Conservation (phyloP, 2,797 vertebrate genomes). For the Xiphophorus birchmanni region DNA sequence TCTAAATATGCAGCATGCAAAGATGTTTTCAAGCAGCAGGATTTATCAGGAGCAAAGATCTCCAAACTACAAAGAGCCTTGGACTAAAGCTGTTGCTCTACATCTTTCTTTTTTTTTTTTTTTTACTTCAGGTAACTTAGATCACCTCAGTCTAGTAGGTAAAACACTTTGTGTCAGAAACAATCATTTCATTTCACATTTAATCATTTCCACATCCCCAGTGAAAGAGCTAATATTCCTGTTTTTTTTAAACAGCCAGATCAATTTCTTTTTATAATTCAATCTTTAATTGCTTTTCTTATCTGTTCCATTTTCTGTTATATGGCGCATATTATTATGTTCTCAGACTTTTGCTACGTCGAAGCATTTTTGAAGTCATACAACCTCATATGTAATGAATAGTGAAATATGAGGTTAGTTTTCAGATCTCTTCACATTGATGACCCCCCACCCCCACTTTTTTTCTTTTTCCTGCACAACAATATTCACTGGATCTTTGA, state of each 20-base stretch:
- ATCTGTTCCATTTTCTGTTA: slow-evolving; percentile 20
- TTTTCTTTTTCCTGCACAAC: slow-evolving; percentile 56
- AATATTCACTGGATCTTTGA: slow-evolving; percentile 69
- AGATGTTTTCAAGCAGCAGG: slow-evolving; percentile 37
- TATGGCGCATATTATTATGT: slow-evolving; percentile 17
- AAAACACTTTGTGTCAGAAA: slow-evolving; percentile 23
- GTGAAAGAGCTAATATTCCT: slow-evolving; percentile 32
- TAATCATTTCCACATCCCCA: slow-evolving; percentile 34
- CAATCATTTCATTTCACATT: slow-evolving; percentile 48
- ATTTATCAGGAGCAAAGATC: slow-evolving; percentile 56
- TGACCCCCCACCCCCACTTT: slow-evolving; percentile 20
- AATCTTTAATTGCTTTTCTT: slow-evolving; percentile 16
- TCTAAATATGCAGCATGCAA: slow-evolving; percentile 52
- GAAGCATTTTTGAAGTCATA: slow-evolving; percentile 30
- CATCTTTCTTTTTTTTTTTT: not conserved
- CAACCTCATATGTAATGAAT: slow-evolving; percentile 40
- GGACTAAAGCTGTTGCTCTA: slow-evolving; percentile 29
- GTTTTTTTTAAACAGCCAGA: not conserved
- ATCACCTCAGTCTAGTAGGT: slow-evolving; percentile 35
- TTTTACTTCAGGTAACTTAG: slow-evolving; percentile 48
- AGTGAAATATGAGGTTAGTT: slow-evolving; percentile 54
- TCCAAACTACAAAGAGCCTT: slow-evolving; percentile 46
- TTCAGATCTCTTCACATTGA: slow-evolving; percentile 48
- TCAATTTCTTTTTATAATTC: slow-evolving; percentile 24
- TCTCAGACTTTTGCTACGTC: slow-evolving; percentile 14